Percentiles rank a stretch among this genome's conserved stretches.
Conservation (phyloP, 2,797 vertebrate genomes). For the Saguinus oedipus region DNA sequence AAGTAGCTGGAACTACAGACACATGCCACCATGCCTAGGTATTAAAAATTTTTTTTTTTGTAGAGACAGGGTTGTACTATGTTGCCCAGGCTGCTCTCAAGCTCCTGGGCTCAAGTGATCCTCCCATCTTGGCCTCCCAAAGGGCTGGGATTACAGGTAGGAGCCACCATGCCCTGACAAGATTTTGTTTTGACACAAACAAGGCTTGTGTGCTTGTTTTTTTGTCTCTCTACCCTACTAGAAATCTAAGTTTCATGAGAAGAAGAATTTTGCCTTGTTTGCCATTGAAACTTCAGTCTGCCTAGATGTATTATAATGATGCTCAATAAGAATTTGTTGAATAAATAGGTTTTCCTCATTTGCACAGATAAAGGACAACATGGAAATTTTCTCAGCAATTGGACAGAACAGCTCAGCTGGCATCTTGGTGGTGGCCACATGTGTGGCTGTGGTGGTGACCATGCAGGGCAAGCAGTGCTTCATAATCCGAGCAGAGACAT, state of each 20-base stretch:
- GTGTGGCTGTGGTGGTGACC: conserved; percentile 41
- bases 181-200: background rate
- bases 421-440: conserved; percentile 78
- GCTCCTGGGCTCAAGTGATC: no score
- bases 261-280: background rate
- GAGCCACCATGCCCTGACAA: no score
- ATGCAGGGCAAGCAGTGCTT: background rate
- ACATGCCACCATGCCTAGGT: no score
- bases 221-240: background rate
- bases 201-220: background rate
- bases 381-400: background rate
- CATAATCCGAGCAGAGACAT: background rate
- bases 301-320: background rate
- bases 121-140: no score
- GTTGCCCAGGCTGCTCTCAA: no score
- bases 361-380: background rate
- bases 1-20: no score
- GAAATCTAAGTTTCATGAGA: background rate
- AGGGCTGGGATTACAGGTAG: no score
- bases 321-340: background rate
- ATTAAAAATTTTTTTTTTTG: no score
- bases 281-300: background rate
- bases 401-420: conserved; percentile 66
- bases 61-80: no score
- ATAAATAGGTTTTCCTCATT: background rate